Evolutionary conservation across 2,797 vertebrate genomes (phyloP), one percentile per base, ranked within the genome.

Genomic region (Limnodromus scolopaceus): DNA sequence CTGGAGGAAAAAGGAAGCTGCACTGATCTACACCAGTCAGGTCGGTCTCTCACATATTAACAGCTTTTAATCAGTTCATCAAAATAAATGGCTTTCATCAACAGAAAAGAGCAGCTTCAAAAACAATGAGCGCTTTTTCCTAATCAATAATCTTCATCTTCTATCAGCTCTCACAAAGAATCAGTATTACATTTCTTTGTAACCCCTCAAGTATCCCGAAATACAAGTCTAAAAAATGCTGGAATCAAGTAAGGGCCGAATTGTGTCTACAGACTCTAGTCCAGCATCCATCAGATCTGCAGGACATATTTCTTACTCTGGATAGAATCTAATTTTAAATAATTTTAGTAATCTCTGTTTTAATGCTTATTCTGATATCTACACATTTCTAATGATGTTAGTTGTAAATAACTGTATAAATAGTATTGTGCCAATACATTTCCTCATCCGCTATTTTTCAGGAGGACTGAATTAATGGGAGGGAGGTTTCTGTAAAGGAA

Each of bases 381-480:
- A 18, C 65, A 43, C 7, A 11, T 64, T 71, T 39, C 60, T 93
- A 77, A 34, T 30, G 6, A 86, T n/a, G 16, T 58, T 61, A 83
- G 30, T 34, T 28, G 85, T 76, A 83, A 95, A 96, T 89, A 92
- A 57, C 72, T 83, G 69, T 25, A 78, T 57, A 87, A 79, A 65
- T 54, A 54, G 57, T 63, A 77, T 74, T 92, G 32, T 32, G 8
- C 79, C 87, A 84, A 63, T 75, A 58, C 16, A 28, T 84, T 74
- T 93, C 69, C 71, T 95, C 64, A 92, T 96, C 74, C 32, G 16
- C 63, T 74, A 10, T 64, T 94, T 96, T 92, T 87, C 94, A 97
- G 71, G 84, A 91, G 94, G 94, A 95, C 30, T 81, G 87, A 94
- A 94, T 96, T 81, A 96, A 93, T 75, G 87, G 69, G 13, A 18